A percentile compares a stretch with the other conserved stretches of the same genome.
Evolutionary conservation across 2,113 vertebrate genomes (phyloP).

Genomic region (Pogonocichla stellata): DNA sequence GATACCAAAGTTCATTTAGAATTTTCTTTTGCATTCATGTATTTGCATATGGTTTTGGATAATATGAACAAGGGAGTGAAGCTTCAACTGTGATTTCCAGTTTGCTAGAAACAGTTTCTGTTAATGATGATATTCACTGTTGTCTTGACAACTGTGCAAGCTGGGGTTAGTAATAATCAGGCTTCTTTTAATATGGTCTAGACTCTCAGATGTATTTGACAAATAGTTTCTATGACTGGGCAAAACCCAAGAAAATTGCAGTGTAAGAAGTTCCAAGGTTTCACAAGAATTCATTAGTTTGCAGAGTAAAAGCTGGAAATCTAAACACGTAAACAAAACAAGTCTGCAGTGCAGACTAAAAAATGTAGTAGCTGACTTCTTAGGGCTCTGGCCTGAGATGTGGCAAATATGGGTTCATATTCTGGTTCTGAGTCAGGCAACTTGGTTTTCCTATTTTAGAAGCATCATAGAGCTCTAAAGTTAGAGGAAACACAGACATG

Average conservation of each 20-base stretch:
- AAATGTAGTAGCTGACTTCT: not conserved
- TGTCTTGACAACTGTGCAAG: constrained; percentile 52
- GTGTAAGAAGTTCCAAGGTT: not conserved
- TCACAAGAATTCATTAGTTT: not conserved
- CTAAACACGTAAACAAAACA: not conserved
- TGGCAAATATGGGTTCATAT: not conserved
- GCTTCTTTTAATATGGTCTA: constrained; percentile 35
- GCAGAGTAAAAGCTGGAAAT: not conserved
- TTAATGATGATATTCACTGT: constrained; percentile 46
- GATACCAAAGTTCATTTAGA: not conserved
- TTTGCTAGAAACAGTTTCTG: not conserved
- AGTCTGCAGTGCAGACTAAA: not conserved
- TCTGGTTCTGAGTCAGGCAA: not conserved
- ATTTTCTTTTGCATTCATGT: not conserved
- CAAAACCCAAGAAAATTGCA: not conserved
- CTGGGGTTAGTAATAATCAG: constrained; percentile 47
- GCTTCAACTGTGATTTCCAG: constrained; percentile 22
- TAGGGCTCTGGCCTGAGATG: not conserved
- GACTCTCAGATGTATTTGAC: constrained; percentile 16
- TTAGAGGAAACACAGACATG: not conserved
- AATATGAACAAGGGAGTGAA: not conserved
- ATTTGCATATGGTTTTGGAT: not conserved
- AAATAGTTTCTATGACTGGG: constrained; percentile 4
- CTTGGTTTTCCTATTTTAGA: not conserved
- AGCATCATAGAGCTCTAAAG: not conserved